Evolutionary conservation across 92 coral and sea anemone genomes (phyloP).

Genomic region (Epizoanthus stellaris): DNA sequence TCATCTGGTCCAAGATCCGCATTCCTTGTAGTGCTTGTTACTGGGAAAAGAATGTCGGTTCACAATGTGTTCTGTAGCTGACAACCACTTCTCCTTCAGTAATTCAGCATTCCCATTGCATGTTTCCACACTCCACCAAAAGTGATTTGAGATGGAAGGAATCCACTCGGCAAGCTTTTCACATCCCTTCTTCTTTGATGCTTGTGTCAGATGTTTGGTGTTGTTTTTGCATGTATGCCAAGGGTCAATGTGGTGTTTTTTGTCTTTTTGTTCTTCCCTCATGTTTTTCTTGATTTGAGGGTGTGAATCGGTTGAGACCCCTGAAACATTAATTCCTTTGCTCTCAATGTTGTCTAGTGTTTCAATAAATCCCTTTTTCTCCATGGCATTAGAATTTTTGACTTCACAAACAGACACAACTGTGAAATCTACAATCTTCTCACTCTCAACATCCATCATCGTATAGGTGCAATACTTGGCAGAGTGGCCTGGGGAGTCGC

Average conservation of each 20-base stretch:
- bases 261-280: constrained; percentile 23
- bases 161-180: constrained; percentile 18
- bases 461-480: constrained; percentile 50
- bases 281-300: constrained; percentile 35
- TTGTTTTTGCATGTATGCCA: constrained; percentile 46
- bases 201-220: constrained; percentile 26
- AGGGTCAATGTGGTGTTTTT: constrained; percentile 49
- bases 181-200: constrained; percentile 36
- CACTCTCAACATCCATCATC: constrained; percentile 47
- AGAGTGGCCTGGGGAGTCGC: constrained; percentile 45
- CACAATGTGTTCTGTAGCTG: constrained; percentile 32
- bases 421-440: constrained; percentile 46
- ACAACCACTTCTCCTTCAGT: constrained; percentile 46
- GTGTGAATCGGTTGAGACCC: constrained; percentile 39
- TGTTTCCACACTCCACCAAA: constrained; percentile 50
- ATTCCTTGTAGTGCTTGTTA: constrained; percentile 21
- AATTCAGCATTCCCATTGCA: constrained; percentile 31
- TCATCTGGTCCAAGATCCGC: not conserved
- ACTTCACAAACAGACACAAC: constrained; percentile 47
- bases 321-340: constrained; percentile 3
- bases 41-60: constrained; percentile 44
- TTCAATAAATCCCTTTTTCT: constrained; percentile 49
- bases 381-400: constrained; percentile 58
- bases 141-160: constrained; percentile 41
- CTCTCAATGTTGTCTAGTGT: not conserved